Conservation (phyloP, 2,888 invertebrate genomes). For the Phaonia tiefii region DNA sequence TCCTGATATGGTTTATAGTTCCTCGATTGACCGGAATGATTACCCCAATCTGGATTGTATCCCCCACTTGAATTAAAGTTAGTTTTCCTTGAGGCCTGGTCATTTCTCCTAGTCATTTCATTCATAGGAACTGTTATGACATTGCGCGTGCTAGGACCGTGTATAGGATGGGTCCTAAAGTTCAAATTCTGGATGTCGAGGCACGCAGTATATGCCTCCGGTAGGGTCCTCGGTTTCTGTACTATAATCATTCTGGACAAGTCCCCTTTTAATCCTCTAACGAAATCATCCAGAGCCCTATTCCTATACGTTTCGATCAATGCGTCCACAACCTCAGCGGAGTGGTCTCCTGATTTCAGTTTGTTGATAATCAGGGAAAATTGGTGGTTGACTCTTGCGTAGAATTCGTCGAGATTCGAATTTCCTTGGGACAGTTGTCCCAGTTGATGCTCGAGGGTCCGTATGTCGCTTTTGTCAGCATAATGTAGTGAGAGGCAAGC, state of each 20-base stretch:
- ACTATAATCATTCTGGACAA: slow-evolving; percentile 42
- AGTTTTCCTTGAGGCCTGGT: no score
- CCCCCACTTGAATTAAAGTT: no score
- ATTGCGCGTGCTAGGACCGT: background rate
- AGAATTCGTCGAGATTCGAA: slow-evolving; percentile 51
- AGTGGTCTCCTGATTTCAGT: slow-evolving; percentile 65
- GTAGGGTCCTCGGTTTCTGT: slow-evolving; percentile 30
- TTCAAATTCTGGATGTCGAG: slow-evolving; percentile 40
- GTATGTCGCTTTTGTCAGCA: slow-evolving; percentile 66
- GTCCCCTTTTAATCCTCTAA: slow-evolving; percentile 57
- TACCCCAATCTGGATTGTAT: no score
- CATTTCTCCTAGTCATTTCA: background rate
- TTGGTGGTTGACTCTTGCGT: slow-evolving; percentile 64
- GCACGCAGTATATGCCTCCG: slow-evolving; percentile 40
- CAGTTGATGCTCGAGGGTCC: slow-evolving; percentile 64
- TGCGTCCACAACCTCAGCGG: slow-evolving; percentile 56
- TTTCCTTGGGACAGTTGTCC: slow-evolving; percentile 17
- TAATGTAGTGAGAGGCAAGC: slow-evolving; percentile 66
- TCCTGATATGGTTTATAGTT: no score
- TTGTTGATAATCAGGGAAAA: slow-evolving; percentile 66
- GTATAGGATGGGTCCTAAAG: slow-evolving; percentile 3
- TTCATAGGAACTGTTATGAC: background rate
- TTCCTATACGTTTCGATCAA: slow-evolving; percentile 65
- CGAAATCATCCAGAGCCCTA: slow-evolving; percentile 65
- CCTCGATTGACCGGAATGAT: no score